These are phyloP conservation scores for Timema podura DNA, from an alignment of 2,888 invertebrate genomes.

Conservation along the genomic window DNA sequence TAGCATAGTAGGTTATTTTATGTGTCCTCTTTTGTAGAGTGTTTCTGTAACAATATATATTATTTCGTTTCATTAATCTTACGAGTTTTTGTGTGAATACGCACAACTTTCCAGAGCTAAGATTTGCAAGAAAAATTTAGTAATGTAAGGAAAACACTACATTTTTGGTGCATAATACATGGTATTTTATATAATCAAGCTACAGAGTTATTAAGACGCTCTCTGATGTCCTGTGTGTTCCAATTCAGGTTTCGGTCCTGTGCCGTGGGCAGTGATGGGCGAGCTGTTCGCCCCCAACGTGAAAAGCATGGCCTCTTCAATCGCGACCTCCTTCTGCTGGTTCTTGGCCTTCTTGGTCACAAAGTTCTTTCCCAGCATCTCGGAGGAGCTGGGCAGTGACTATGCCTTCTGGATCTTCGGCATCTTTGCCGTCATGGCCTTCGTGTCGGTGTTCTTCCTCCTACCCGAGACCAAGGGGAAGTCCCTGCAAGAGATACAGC, in stretches of 20 bases:
- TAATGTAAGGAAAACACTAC: too few species aligned
- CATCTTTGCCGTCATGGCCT: constrained; percentile 53
- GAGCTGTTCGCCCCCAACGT: constrained; percentile 78
- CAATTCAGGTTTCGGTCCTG: constrained; percentile 59
- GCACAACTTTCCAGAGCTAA: too few species aligned
- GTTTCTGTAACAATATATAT: too few species aligned
- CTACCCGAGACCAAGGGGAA: constrained; percentile 89
- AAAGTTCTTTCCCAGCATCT: constrained; percentile 60
- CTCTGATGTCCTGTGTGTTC: too few species aligned
- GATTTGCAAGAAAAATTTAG: too few species aligned
- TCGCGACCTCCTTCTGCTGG: constrained; percentile 78
- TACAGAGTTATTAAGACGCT: too few species aligned
- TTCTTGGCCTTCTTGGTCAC: constrained; percentile 69
- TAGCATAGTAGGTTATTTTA: too few species aligned
- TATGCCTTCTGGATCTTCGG: constrained; percentile 71
- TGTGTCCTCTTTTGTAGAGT: too few species aligned
- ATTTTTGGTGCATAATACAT: too few species aligned
- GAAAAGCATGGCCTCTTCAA: constrained; percentile 69
- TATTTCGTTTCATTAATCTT: too few species aligned
- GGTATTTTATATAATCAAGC: too few species aligned
- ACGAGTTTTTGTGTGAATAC: too few species aligned
- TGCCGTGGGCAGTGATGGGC: constrained; percentile 79
- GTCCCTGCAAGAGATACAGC: constrained; percentile 76
- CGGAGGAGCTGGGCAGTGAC: constrained; percentile 56
- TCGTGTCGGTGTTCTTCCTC: constrained; percentile 64